phyloP scores from a whole-genome alignment of 2,797 vertebrate genomes.

The Cryptoprocta ferox region DNA sequence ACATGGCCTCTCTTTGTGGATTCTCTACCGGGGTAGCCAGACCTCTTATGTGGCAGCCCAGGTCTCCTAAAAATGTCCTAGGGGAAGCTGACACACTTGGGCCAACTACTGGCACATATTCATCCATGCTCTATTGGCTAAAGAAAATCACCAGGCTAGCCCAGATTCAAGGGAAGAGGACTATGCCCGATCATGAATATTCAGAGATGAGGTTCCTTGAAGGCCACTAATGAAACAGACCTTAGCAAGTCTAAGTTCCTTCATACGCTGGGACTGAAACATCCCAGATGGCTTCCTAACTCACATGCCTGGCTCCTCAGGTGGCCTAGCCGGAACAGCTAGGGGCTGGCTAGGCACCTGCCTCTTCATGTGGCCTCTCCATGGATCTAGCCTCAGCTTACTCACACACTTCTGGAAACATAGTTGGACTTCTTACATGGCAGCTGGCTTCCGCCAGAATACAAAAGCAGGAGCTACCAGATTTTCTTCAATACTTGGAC shows the following conservation, averaged over 20 bases:
- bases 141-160: neutral
- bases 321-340: neutral
- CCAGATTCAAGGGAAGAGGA: neutral
- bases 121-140: neutral
- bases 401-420: neutral
- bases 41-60: neutral
- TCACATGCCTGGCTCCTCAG: neutral
- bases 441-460: neutral
- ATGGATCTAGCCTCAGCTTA: neutral
- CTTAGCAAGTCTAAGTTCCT: neutral
- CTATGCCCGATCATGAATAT: neutral
- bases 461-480: neutral
- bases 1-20: neutral
- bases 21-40: neutral
- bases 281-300: neutral
- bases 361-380: neutral
- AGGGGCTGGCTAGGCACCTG: neutral
- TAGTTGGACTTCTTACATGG: neutral
- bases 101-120: neutral
- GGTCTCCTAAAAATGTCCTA: neutral
- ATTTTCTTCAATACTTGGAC: neutral
- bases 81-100: neutral
- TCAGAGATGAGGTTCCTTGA: neutral
- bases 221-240: neutral
- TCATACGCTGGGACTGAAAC: neutral